Evolutionary conservation across 2,113 vertebrate species (phyloP), one percentile per base, ranked within the genome.

Genomic region (Salvelinus sp.): DNA sequence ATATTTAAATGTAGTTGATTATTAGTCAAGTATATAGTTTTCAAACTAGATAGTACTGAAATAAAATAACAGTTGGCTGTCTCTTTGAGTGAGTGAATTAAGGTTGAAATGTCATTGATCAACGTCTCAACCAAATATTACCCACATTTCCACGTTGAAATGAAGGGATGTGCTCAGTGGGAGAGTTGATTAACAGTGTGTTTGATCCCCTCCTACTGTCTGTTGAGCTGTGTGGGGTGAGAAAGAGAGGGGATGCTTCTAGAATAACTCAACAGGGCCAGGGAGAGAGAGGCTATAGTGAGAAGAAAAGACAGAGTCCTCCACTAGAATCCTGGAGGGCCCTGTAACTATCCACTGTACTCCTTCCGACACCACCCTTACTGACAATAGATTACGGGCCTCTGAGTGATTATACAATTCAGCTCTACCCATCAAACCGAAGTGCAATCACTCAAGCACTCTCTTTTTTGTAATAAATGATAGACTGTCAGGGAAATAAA

Each of bases 351-450:
- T 82, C 83, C 82, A 76, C 81, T 73, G 78, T 79, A 88, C 82
- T 82, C 78, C 81, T 82, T 80, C 79, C 58, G 71, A 90, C 87
- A 83, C 66, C 23, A 79, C 82, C 85, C 84, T 89, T 86, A 89
- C 89, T 90, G 91, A 90, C 90, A 88, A 91, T 89, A 79, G 91
- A 95, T 96, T 94, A 94, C 87, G 76, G 78, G 86, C 88, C 89
- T 89, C 88, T 86, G 90, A 92, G 94, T 94, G 94, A 96, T 96
- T 92, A 95, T 92, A 90, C 90, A 91, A 91, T 94, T 93, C 91
- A 79, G 84, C 87, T 90, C 88, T 79, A 80, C 87, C 91, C 90
- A 87, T 91, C 88, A 89, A 94, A 90, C 90, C 90, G 91, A 90
- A 87, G 91, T 89, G 88, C 91, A 94, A 93, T 95, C 93, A 91